Conservation (phyloP, 2,113 vertebrate genomes). For the Prietella phreatophila region DNA sequence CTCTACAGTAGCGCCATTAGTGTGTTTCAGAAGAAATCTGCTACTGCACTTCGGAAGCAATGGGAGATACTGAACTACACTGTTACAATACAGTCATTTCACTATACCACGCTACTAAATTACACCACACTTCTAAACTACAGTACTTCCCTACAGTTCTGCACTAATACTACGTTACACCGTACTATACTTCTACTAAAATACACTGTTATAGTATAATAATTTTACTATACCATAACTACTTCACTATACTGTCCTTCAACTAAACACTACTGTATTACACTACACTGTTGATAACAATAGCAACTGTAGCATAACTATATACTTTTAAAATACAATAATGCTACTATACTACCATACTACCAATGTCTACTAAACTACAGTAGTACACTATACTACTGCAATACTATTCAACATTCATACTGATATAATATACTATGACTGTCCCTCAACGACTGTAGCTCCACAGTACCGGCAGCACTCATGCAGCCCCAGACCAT, state of each 20-base stretch:
- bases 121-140: background rate
- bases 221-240: background rate
- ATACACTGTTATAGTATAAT: background rate
- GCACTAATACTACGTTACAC: background rate
- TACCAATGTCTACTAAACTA: background rate
- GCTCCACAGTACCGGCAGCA: too few species aligned
- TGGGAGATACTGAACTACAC: background rate
- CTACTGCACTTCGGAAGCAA: background rate
- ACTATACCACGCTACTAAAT: background rate
- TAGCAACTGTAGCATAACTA: background rate
- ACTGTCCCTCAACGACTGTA: too few species aligned
- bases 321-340: background rate
- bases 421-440: too few species aligned
- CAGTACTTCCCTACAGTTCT: background rate
- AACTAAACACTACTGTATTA: background rate
- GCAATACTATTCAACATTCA: background rate
- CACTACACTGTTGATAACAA: background rate
- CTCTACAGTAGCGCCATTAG: background rate
- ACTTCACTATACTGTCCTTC: background rate
- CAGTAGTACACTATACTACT: background rate
- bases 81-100: background rate
- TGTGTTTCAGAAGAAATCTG: conserved; percentile 7
- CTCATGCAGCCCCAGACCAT: too few species aligned
- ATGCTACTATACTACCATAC: background rate
- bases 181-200: background rate